phyloP scores from a whole-genome alignment of 2,888 invertebrate genomes.

The Onchidella celtica region DNA sequence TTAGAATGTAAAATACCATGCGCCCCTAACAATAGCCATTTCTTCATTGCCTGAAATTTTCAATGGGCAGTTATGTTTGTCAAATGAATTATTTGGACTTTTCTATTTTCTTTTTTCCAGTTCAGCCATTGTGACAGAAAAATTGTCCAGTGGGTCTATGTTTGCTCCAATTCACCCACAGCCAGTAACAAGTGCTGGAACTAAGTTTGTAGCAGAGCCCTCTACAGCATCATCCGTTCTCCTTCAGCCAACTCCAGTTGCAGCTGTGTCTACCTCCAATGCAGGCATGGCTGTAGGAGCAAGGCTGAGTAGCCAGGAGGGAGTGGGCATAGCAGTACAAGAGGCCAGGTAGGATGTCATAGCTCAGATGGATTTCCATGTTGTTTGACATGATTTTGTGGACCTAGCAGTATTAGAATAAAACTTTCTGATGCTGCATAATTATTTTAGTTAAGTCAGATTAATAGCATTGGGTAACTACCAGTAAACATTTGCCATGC shows the following conservation, averaged over 20 bases:
- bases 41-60: too few species aligned
- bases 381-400: too few species aligned
- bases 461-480: too few species aligned
- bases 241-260: slow-evolving; percentile 63
- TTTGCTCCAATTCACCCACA: slow-evolving; percentile 75
- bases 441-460: too few species aligned
- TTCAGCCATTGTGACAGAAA: slow-evolving; percentile 63
- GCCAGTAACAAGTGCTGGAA: slow-evolving; percentile 63
- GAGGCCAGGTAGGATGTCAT: not conserved
- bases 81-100: not conserved
- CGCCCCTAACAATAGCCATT: too few species aligned
- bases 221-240: slow-evolving; percentile 59
- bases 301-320: not conserved
- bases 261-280: slow-evolving; percentile 12
- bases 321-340: not conserved
- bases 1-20: too few species aligned
- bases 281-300: not conserved
- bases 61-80: not conserved
- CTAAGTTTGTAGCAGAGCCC: slow-evolving; percentile 13
- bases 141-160: slow-evolving; percentile 61
- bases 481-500: too few species aligned
- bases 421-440: too few species aligned
- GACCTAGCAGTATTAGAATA: too few species aligned
- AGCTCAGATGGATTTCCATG: too few species aligned
- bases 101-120: slow-evolving; percentile 1